Evolutionary conservation across 2,113 vertebrate genomes (phyloP), one percentile per base, ranked within the genome.

Genomic region (Actenoides lindsayi): DNA sequence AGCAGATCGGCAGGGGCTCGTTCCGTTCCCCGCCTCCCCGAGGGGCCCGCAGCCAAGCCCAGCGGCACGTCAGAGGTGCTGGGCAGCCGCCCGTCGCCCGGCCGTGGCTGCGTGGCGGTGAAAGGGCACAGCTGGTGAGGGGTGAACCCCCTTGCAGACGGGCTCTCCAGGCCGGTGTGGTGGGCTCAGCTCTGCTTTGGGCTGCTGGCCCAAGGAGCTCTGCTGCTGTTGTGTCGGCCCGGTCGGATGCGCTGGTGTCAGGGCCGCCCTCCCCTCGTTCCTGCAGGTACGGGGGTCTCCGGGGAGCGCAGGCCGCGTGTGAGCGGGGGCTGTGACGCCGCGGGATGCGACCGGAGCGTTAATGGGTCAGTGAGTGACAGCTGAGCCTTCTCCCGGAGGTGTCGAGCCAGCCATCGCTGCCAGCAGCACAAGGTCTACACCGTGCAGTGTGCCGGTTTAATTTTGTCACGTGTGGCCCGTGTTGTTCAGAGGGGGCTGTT

Each of bases 291-390:
- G 81, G 25, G 42, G 50, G 42, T 96, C 98, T 97, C 98, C 81
- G 21, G 97, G 97, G 98, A 98, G 85, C 77, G 8, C 94, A 96
- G 28, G 97, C 95, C 97, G 96, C 97, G 92, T 96, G 93, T 30
- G 93, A 95, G 94, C 94, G 96, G 97, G 95, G 80, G 95, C 97
- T 97, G 59, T 95, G 97, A 98, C 98, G 96, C 96, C 94, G 94
- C 93, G 93, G 95, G 96, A 96, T 90, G 93, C 97, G 98, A 82
- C 68, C 20, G 93, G 95, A 94, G 95, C 6, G 3, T 97, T 98
- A 98, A 98, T 97, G 96, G 98, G 98, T 98, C 98, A 97, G 97
- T 97, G 98, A 98, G 89, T 98, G 98, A 97, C 98, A 98, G 98
- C 98, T 98, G 98, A 98, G 98, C 87, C 97, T 97, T 96, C 96